These are phyloP conservation scores for Aspidoscelis tigris DNA, from an alignment of 2,113 vertebrate genomes.

Conservation along the genomic window DNA sequence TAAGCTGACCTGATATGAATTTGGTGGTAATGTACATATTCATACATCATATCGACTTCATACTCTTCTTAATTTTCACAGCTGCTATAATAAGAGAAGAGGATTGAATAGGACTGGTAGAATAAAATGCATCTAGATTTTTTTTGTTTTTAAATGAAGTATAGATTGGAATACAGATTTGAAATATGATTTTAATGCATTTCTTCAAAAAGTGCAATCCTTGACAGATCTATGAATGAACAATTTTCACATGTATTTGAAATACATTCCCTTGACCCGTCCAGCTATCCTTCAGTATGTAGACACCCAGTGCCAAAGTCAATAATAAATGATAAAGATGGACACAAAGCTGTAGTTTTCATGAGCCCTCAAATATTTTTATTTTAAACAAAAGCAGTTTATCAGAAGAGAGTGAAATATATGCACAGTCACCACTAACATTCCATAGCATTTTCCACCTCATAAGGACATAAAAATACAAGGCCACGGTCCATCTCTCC, in stretches of 20 bases:
- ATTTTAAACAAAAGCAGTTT: background rate
- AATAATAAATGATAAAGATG: background rate
- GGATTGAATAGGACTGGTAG: background rate
- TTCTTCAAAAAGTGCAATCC: background rate
- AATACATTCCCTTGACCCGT: too few species aligned
- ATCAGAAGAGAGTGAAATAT: background rate
- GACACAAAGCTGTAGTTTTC: background rate
- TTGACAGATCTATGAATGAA: background rate
- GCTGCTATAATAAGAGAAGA: too few species aligned
- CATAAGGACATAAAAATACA: too few species aligned
- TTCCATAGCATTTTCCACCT: background rate
- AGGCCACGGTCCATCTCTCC: too few species aligned
- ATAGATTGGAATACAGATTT: background rate
- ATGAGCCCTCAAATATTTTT: background rate
- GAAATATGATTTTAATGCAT: background rate
- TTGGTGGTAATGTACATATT: too few species aligned
- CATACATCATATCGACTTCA: too few species aligned
- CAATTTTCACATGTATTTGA: background rate
- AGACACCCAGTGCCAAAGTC: background rate
- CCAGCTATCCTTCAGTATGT: background rate
- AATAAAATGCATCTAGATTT: background rate
- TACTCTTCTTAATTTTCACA: too few species aligned
- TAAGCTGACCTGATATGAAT: too few species aligned
- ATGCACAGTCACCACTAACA: background rate
- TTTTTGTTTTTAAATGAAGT: background rate